Evolutionary conservation across 2,888 invertebrate genomes (phyloP), one percentile per base, ranked within the genome.

Genomic region (Spatulosminthurus flaviceps): DNA sequence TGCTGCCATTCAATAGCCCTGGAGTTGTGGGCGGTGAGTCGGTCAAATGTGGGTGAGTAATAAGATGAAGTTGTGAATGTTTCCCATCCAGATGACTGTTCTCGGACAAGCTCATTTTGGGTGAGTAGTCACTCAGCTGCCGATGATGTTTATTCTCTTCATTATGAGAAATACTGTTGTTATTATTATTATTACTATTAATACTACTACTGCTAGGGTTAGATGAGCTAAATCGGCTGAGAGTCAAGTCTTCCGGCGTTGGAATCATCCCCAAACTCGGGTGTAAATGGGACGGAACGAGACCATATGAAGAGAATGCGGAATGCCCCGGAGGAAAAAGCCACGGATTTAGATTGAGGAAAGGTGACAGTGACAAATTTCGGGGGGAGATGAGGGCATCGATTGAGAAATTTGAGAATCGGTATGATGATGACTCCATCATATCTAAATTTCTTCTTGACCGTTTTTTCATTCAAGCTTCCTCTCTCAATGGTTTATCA

Each of bases 371-470:
- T 60, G 82, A 82, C n/a, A 82, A 71, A 79, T 82, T 83, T 64
- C 83, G 72, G 7, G 84, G 84, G n/a, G 84, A 84, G 42, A 85
- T 85, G 69, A 85, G 81, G 19, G 85, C 81, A 60, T 85, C 85
- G 42, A 85, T 85, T 61, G 85, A 85, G 73, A 85, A 85, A 80
- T 85, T 85, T n/a, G 85, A 85, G 79, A 85, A 85, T 28, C 81
- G 79, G 78, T 81, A 80, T 2, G 82, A 72, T 29, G 82, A 78
- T 60, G 82, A 77, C 41, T 75, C 75, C 75, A 75, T 61, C 71
- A 78, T 70, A 26, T 78, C 70, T 34, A 24, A 60, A 21, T 71
- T 71, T 13, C 26, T 19, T 29, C 43, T 78, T 60, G 29, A n/a
- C 7, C 51, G 51, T 13, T 71, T 70, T 71, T 78, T 71, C 70